Conservation (phyloP, 2,888 invertebrate species). For the Nephrotoma guestfalica region DNA sequence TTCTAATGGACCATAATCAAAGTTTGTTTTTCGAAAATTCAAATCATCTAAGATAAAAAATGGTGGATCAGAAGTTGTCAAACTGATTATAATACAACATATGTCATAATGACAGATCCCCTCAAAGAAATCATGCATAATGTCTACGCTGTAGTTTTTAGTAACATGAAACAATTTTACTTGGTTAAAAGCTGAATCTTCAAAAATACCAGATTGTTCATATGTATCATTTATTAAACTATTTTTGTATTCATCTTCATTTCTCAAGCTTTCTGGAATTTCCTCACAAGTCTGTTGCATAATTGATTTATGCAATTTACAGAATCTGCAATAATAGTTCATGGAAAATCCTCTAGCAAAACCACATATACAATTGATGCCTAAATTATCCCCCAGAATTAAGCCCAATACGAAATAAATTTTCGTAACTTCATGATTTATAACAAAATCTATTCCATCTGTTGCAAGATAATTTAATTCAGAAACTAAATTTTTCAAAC, state of each 20-base stretch:
- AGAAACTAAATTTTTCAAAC: constrained; percentile 16
- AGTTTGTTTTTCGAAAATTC: constrained; percentile 15
- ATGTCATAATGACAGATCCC: constrained; percentile 14
- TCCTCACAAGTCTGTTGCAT: constrained; percentile 11
- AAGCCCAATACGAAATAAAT: constrained; percentile 12
- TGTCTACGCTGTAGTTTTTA: constrained; percentile 15
- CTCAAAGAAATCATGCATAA: constrained; percentile 18
- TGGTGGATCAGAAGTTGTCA: constrained; percentile 11
- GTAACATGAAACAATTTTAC: constrained; percentile 15
- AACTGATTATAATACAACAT: constrained; percentile 14
- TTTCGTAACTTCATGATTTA: constrained; percentile 3
- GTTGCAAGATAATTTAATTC: constrained; percentile 16
- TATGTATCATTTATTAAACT: background rate
- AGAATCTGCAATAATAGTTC: constrained; percentile 18
- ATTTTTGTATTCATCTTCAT: constrained; percentile 13
- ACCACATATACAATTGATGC: background rate
- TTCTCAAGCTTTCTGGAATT: constrained; percentile 9
- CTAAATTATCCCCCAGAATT: constrained; percentile 9
- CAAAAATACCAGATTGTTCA: constrained; percentile 14
- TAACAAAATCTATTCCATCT: constrained; percentile 14
- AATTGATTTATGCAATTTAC: constrained; percentile 13
- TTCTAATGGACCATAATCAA: constrained; percentile 16
- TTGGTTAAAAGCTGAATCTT: constrained; percentile 15
- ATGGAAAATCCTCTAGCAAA: constrained; percentile 14
- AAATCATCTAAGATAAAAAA: constrained; percentile 14